phyloP scores from a whole-genome alignment of 2,113 vertebrate genomes.

The Aythya baeri region DNA sequence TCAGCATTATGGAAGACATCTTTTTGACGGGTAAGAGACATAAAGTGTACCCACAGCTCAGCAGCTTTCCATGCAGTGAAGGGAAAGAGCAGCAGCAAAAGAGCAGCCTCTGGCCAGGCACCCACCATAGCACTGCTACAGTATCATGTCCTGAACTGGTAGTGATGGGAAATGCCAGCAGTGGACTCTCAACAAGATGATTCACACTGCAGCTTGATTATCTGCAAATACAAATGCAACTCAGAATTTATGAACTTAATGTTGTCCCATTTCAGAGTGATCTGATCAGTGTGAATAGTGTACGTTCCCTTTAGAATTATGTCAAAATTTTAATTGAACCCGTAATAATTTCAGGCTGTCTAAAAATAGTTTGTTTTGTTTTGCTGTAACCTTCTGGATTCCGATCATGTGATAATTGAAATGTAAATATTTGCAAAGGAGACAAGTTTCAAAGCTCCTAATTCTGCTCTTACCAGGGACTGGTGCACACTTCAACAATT shows the following conservation, averaged over 20 bases:
- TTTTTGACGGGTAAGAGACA: neutral
- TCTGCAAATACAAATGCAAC: neutral
- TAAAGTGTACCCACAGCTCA: neutral
- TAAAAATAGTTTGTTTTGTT: neutral
- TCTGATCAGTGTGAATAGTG: fast-evolving
- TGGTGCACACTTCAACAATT: neutral
- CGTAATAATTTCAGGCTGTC: neutral
- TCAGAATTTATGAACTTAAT: neutral
- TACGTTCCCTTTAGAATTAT: neutral
- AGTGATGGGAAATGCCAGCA: neutral
- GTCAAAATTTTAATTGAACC: neutral
- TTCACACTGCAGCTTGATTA: neutral
- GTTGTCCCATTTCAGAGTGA: neutral
- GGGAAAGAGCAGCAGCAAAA: neutral
- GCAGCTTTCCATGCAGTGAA: neutral
- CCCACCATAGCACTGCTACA: neutral
- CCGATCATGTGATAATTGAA: neutral
- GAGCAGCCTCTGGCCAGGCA: neutral
- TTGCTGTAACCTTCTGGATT: neutral
- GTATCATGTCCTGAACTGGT: neutral
- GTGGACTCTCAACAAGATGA: neutral
- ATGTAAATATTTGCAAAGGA: neutral
- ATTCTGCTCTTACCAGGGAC: neutral
- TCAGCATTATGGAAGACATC: neutral
- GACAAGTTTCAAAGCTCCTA: neutral